Conservation (phyloP, 2,888 invertebrate species). For the Eristalis intricaria region DNA sequence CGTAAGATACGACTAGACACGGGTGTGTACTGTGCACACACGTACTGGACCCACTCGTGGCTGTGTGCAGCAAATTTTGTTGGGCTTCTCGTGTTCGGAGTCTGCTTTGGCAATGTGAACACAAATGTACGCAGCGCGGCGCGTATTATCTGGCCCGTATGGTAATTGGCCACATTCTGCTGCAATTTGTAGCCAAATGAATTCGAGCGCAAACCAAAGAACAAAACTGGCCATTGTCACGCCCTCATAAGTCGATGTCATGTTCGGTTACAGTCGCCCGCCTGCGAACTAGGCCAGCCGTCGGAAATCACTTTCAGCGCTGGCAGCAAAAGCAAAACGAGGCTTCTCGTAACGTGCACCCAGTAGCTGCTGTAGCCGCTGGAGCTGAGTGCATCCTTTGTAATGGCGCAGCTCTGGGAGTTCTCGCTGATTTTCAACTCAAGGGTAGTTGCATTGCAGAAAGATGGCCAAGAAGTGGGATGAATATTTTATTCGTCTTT, state of each 20-base stretch:
- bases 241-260: slow-evolving; percentile 68
- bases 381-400: slow-evolving; percentile 26
- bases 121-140: slow-evolving; percentile 53
- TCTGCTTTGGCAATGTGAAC: slow-evolving; percentile 13
- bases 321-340: slow-evolving; percentile 1
- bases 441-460: slow-evolving; percentile 36
- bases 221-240: slow-evolving; percentile 65
- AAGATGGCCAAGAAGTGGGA: slow-evolving; percentile 21
- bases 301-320: slow-evolving; percentile 57
- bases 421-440: slow-evolving; percentile 53
- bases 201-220: slow-evolving; percentile 50
- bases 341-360: not conserved
- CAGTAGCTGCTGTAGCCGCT: not conserved
- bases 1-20: not conserved
- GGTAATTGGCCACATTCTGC: slow-evolving; percentile 67
- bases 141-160: slow-evolving; percentile 53
- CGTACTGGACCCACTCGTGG: not conserved
- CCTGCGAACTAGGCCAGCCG: slow-evolving; percentile 63
- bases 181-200: slow-evolving; percentile 49
- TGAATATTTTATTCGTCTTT: slow-evolving; percentile 58
- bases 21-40: not conserved
- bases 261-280: slow-evolving; percentile 48
- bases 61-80: slow-evolving; percentile 43
- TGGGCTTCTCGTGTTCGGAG: slow-evolving; percentile 60
- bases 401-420: slow-evolving; percentile 5